phyloP scores from a whole-genome alignment of 64 coral and sea anemone species.

The Montipora foliosa region DNA sequence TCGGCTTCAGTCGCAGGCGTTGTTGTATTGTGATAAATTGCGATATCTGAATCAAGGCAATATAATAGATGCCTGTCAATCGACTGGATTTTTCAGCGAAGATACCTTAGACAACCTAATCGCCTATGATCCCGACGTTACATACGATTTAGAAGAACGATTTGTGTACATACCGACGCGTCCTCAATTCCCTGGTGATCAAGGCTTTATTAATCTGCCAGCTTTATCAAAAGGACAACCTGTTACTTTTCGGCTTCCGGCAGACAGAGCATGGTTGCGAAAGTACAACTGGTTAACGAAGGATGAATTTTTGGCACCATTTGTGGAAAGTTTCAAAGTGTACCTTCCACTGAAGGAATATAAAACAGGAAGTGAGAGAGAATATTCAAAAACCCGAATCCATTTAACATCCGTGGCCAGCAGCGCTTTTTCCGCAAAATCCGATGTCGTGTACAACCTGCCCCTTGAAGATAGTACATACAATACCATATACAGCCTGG shows the following conservation, averaged over 20 bases:
- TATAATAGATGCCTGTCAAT: neutral
- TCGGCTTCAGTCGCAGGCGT: conserved; percentile 42
- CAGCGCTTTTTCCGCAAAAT: neutral
- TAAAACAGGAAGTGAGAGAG: neutral
- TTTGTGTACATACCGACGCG: conserved; percentile 57
- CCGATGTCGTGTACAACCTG: conserved; percentile 31
- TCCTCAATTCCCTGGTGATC: neutral
- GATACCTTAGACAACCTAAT: neutral
- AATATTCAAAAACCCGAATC: conserved; percentile 29
- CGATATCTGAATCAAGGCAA: conserved; percentile 42
- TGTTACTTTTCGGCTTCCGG: conserved; percentile 44
- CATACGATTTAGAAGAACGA: neutral
- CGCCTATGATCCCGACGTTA: neutral
- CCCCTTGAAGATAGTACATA: conserved; percentile 32
- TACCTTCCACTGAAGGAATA: conserved; percentile 60
- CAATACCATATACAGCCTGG: conserved; percentile 38
- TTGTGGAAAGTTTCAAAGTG: conserved; percentile 45
- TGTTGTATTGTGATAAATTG: conserved; percentile 46
- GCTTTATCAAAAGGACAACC: conserved; percentile 28
- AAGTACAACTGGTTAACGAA: conserved; percentile 41
- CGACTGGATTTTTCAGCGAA: conserved; percentile 30
- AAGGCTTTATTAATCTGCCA: conserved; percentile 46
- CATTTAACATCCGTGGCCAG: neutral
- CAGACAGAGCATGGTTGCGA: conserved; percentile 14
- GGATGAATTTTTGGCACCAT: conserved; percentile 34